Evolutionary conservation across 2,888 invertebrate genomes (phyloP).

Genomic region (Spodoptera picta): DNA sequence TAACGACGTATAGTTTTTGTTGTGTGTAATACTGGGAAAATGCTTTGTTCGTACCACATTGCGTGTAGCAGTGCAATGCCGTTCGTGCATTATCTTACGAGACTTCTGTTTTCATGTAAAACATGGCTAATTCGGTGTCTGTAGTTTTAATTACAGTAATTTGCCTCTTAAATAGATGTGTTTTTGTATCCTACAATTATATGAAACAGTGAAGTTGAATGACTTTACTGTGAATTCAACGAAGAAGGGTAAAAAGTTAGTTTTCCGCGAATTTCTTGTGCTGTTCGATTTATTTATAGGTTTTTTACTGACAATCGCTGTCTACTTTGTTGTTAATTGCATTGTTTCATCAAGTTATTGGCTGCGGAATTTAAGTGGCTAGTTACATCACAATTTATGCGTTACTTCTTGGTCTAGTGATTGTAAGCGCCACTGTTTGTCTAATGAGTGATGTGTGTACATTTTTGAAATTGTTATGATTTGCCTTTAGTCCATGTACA

Average conservation of each 20-base stretch:
- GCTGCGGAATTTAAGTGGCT: neutral
- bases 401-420: too few relatives aligned
- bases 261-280: slow-evolving; percentile 41
- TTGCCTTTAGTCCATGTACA: too few relatives aligned
- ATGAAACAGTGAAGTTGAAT: slow-evolving; percentile 47
- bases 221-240: slow-evolving; percentile 32
- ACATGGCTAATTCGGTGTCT: slow-evolving; percentile 54
- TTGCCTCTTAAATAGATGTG: slow-evolving; percentile 36
- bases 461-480: too few relatives aligned
- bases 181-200: slow-evolving; percentile 53
- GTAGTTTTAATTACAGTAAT: slow-evolving; percentile 58
- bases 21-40: slow-evolving; percentile 23
- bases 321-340: slow-evolving; percentile 2
- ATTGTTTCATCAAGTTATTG: slow-evolving; percentile 6
- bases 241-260: slow-evolving; percentile 30
- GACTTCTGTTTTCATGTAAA: slow-evolving; percentile 56
- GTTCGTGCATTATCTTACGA: slow-evolving; percentile 40
- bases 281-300: slow-evolving; percentile 18
- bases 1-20: slow-evolving; percentile 16
- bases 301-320: slow-evolving; percentile 15
- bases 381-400: too few relatives aligned
- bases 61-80: slow-evolving; percentile 59
- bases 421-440: too few relatives aligned
- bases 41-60: slow-evolving; percentile 35
- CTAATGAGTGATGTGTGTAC: neutral